Evolutionary conservation across 2,797 vertebrate genomes (phyloP), one percentile per base, ranked within the genome.

Genomic region (Adrianichthys oophorus): DNA sequence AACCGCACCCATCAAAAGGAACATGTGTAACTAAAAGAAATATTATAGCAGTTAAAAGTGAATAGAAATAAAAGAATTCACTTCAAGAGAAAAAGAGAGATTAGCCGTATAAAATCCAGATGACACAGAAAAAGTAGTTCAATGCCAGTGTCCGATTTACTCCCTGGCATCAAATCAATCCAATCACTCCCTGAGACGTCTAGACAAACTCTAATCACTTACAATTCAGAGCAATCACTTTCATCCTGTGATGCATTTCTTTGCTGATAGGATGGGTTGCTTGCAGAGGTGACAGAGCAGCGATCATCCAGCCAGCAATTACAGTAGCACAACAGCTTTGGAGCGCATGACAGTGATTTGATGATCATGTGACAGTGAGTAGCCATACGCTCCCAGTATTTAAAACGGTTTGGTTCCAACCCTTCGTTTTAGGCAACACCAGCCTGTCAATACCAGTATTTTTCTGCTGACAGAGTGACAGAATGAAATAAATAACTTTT

Each of bases 141-240:
- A 60, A 66, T 70, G 65, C 70, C 74, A 62, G 76, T 80, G 80
- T 85, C 79, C 76, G 74, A 81, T 84, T 74, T 73, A 66, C 76
- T 74, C 74, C 45, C 72, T 71, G 77, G 69, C 74, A 83, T 81
- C 68, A 69, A 82, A 83, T 87, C 83, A 87, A 88, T 88, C 79
- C 76, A 81, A 81, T 87, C 80, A 78, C 73, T 74, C 71, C 64
- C 70, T 1, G 65, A 81, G 80, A 77, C 66, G 68, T 80, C 80
- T 80, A 83, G 82, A 82, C 87, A 83, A 85, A 83, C 76, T 78
- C 78, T 84, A 88, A 87, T 87, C 82, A 82, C 83, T 84, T 82
- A 85, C 80, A 79, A 79, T 79, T 85, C 80, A 65, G 73, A 80
- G 85, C 85, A 86, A 88, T 88, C 86, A 83, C 82, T 85, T 81